These are phyloP conservation scores for Ciconia nigra DNA, from an alignment of 2,797 vertebrate species.

Conservation along the genomic window DNA sequence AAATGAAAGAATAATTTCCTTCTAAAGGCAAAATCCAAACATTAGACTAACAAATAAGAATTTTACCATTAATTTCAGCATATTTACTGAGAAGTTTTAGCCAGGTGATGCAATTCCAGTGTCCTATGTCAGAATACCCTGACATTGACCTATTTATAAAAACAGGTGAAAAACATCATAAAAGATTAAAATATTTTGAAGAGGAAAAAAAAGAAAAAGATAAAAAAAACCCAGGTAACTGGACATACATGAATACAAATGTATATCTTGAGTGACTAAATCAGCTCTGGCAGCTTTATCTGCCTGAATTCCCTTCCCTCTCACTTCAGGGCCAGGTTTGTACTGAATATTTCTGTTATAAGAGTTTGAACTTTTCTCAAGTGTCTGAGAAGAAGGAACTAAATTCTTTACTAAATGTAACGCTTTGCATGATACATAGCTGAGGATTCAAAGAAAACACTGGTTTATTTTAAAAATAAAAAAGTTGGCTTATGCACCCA, in stretches of 20 bases:
- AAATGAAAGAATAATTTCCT: background rate
- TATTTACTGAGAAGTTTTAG: background rate
- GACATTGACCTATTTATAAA: background rate
- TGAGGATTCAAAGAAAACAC: background rate
- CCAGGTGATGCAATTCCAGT: background rate
- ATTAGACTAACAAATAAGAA: background rate
- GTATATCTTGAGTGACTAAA: background rate
- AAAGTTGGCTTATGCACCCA: background rate
- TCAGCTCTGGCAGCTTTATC: background rate
- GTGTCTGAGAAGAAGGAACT: background rate
- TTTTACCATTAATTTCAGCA: background rate
- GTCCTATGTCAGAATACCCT: background rate
- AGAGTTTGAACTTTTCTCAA: background rate
- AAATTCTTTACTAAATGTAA: background rate
- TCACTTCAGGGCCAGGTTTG: background rate
- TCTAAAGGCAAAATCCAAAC: background rate
- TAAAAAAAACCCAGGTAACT: background rate
- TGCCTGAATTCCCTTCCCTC: background rate
- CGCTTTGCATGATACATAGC: background rate
- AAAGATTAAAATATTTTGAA: background rate
- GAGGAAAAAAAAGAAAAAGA: rapidly evolving
- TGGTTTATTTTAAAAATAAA: background rate
- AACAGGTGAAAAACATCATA: background rate
- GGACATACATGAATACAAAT: background rate
- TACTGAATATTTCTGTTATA: background rate